Conservation (phyloP, 2,797 vertebrate species). For the Taeniopygia guttata region DNA sequence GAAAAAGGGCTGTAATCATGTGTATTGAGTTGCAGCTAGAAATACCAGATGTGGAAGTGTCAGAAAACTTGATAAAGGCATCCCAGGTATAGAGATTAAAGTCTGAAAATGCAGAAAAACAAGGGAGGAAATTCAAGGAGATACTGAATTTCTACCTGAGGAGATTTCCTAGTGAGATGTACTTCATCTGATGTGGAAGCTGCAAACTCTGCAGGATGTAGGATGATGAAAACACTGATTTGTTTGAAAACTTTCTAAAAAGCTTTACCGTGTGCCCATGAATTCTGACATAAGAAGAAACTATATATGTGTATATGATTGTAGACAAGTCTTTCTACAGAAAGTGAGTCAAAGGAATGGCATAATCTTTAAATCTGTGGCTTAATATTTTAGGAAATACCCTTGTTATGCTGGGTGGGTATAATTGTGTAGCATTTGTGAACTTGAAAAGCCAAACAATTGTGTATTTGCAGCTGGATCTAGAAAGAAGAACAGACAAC, state of each 20-base stretch:
- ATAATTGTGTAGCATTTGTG: neutral
- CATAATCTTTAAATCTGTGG: neutral
- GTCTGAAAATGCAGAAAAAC: neutral
- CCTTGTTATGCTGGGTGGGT: neutral
- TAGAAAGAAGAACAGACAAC: neutral
- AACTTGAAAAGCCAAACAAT: neutral
- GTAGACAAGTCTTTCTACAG: neutral
- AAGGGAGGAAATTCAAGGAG: neutral
- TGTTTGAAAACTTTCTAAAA: neutral
- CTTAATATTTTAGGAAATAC: neutral
- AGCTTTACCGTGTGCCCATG: neutral
- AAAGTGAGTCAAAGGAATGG: neutral
- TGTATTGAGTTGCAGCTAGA: neutral
- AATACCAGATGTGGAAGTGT: neutral
- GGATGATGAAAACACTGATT: slow-evolving; percentile 24
- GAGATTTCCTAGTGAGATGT: neutral
- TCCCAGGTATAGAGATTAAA: neutral
- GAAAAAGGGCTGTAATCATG: neutral
- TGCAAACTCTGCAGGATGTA: neutral
- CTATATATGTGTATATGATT: neutral
- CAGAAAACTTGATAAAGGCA: neutral
- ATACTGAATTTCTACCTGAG: neutral
- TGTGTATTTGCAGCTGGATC: slow-evolving; percentile 1
- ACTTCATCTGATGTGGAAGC: neutral
- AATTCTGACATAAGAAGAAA: neutral